phyloP scores from a whole-genome alignment of 1,140 invertebrate genomes.

The Ceratoteleas bidentatus region DNA sequence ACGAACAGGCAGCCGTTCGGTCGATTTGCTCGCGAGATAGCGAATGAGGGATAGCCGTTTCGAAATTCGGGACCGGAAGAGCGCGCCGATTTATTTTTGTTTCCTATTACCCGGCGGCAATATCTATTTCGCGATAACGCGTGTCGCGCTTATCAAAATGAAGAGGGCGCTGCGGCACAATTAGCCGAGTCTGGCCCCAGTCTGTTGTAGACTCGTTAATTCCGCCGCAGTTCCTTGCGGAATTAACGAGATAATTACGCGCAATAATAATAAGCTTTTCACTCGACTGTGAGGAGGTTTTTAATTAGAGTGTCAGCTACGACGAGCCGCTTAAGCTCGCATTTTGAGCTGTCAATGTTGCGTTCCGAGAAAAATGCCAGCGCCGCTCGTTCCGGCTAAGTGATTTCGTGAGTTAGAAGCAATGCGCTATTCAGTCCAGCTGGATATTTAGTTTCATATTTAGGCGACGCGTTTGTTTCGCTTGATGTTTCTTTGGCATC shows the following conservation, averaged over 20 bases:
- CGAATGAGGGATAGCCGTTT: slow-evolving; percentile 23
- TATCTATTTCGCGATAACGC: slow-evolving; percentile 36
- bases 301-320: slow-evolving; percentile 35
- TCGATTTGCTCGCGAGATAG: slow-evolving; percentile 36
- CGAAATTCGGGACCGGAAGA: slow-evolving; percentile 17
- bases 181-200: slow-evolving; percentile 11
- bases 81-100: slow-evolving; percentile 35
- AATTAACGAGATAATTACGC: slow-evolving; percentile 35
- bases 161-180: slow-evolving; percentile 7
- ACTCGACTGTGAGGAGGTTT: slow-evolving; percentile 21
- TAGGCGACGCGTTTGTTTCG: not conserved
- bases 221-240: slow-evolving; percentile 1
- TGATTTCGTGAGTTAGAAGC: slow-evolving; percentile 16
- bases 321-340: slow-evolving; percentile 16
- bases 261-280: slow-evolving; percentile 33
- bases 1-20: slow-evolving; percentile 27
- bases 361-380: slow-evolving; percentile 26
- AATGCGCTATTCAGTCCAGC: slow-evolving; percentile 6
- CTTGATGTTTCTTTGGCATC: not conserved
- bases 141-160: slow-evolving; percentile 17
- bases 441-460: slow-evolving; percentile 17
- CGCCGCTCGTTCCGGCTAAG: slow-evolving; percentile 18
- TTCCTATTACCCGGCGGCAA: slow-evolving; percentile 9
- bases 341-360: slow-evolving; percentile 24
- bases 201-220: not conserved